Evolutionary conservation across 2,888 invertebrate genomes (phyloP).

Genomic region (Pterostichus niger): DNA sequence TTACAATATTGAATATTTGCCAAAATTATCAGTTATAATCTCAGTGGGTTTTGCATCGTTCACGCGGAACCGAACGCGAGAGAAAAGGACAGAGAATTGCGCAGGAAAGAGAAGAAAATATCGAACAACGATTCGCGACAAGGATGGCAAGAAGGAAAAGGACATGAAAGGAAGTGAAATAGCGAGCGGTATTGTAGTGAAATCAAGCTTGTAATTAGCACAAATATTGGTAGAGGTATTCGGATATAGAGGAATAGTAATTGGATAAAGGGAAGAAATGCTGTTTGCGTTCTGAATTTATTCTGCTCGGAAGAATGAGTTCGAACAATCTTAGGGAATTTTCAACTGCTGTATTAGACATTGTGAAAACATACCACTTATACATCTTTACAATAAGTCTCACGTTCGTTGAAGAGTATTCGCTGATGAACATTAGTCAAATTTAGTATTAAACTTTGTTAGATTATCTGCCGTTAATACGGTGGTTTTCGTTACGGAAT

Average conservation of each 20-base stretch:
- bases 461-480: too few species aligned
- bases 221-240: constrained; percentile 67
- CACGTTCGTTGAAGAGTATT: too few species aligned
- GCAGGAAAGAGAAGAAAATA: constrained; percentile 57
- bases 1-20: constrained; percentile 67
- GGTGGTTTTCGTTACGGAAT: too few species aligned
- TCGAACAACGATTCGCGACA: constrained; percentile 55
- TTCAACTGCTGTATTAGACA: constrained; percentile 14
- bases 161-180: constrained; percentile 13
- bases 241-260: constrained; percentile 66
- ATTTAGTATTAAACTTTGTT: too few species aligned
- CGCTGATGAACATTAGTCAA: too few species aligned
- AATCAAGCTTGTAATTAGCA: constrained; percentile 66
- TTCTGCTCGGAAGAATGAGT: constrained; percentile 62
- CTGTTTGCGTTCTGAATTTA: constrained; percentile 65
- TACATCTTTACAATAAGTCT: neutral
- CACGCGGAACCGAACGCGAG: constrained; percentile 41
- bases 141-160: constrained; percentile 11
- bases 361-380: constrained; percentile 37
- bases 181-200: constrained; percentile 62
- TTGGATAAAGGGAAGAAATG: constrained; percentile 66
- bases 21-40: constrained; percentile 67
- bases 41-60: constrained; percentile 56
- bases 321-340: constrained; percentile 61
- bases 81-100: constrained; percentile 11